Evolutionary conservation across 1,140 invertebrate species (phyloP).

Genomic region (Zaprionus lachaisei): DNA sequence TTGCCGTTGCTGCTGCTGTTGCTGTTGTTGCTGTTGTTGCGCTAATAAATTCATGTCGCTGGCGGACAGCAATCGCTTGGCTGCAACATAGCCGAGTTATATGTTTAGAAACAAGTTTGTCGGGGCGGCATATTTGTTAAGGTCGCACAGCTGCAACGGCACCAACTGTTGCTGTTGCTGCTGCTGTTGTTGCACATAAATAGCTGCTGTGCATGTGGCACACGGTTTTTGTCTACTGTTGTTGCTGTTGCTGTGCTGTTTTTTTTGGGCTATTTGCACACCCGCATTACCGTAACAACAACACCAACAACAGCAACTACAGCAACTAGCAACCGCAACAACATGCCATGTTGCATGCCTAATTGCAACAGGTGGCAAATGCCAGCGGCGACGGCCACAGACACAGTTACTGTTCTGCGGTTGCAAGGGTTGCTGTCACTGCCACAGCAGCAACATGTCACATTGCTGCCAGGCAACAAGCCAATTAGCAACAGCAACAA

Average conservation of each 20-base stretch:
- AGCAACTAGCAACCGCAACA: constrained; percentile 56
- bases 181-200: constrained; percentile 49
- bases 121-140: constrained; percentile 78
- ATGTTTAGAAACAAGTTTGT: constrained; percentile 68
- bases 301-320: not conserved
- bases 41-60: constrained; percentile 61
- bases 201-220: constrained; percentile 77
- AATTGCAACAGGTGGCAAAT: constrained; percentile 82
- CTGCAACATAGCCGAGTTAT: constrained; percentile 48
- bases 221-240: constrained; percentile 31
- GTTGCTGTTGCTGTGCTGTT: not conserved
- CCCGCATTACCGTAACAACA: constrained; percentile 34
- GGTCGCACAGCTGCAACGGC: constrained; percentile 74
- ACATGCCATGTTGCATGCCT: constrained; percentile 81
- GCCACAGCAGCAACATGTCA: constrained; percentile 43
- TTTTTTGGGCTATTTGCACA: constrained; percentile 51
- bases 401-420: constrained; percentile 40
- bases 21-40: constrained; percentile 18
- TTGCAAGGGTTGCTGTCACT: constrained; percentile 47
- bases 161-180: constrained; percentile 37
- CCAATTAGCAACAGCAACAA: constrained; percentile 48
- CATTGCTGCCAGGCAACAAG: constrained; percentile 52
- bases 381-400: constrained; percentile 30
- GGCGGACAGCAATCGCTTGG: constrained; percentile 36
- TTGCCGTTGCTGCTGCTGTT: constrained; percentile 17